These are phyloP conservation scores for Lampris megalopsis DNA, from an alignment of 2,113 vertebrate species.

Conservation along the genomic window DNA sequence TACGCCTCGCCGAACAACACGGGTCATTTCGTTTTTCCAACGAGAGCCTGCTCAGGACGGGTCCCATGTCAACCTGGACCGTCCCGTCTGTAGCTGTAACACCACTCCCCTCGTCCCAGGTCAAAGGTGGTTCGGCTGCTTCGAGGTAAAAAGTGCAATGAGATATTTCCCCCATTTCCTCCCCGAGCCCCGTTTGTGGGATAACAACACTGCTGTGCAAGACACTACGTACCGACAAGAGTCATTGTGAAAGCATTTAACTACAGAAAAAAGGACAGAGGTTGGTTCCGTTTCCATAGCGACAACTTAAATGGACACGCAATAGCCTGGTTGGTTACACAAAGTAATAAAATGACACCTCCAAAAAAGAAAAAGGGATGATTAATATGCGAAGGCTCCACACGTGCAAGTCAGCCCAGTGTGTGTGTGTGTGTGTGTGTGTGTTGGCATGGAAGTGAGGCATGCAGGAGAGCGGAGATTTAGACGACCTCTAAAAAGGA, in stretches of 20 bases:
- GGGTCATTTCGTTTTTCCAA: too few relatives aligned
- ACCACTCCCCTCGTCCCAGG: conserved; percentile 1
- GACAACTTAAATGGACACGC: conserved; percentile 18
- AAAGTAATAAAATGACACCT: background rate
- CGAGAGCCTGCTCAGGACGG: too few relatives aligned
- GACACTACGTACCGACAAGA: conserved; percentile 22
- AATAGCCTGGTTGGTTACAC: conserved; percentile 6
- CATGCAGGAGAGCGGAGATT: background rate
- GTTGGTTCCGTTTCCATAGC: background rate
- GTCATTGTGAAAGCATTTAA: background rate
- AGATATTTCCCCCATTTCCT: background rate
- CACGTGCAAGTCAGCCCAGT: background rate
- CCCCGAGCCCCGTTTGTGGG: conserved; percentile 10
- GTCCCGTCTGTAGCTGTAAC: conserved; percentile 28
- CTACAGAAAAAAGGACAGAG: background rate
- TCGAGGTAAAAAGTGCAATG: background rate
- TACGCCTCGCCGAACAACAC: too few relatives aligned
- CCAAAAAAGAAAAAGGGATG: background rate
- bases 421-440: background rate
- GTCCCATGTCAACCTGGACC: background rate
- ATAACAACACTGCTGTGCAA: conserved; percentile 6
- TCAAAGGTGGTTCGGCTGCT: conserved; percentile 4
- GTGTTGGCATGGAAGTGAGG: too few relatives aligned
- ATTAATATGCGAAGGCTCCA: background rate
- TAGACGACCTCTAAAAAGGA: background rate